These are phyloP conservation scores for Halcyon chelicuti DNA, from an alignment of 2,797 vertebrate genomes.

Conservation along the genomic window DNA sequence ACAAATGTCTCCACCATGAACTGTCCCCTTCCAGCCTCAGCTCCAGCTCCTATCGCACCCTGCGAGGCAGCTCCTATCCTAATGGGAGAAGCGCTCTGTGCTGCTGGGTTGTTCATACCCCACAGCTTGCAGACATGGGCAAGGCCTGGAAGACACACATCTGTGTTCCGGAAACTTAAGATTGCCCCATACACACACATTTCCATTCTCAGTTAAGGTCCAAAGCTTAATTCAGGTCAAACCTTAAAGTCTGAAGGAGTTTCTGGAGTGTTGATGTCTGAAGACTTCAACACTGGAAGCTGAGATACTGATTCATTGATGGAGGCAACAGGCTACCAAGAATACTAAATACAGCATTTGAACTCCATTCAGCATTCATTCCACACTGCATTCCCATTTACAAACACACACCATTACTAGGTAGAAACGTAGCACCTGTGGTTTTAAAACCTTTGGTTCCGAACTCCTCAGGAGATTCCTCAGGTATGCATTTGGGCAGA, in stretches of 20 bases:
- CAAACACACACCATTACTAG: not conserved
- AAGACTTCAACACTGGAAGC: not conserved
- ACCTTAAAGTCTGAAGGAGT: not conserved
- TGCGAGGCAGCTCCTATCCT: not conserved
- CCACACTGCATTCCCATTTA: not conserved
- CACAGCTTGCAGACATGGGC: not conserved
- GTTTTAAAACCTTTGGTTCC: not conserved
- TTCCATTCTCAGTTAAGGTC: not conserved
- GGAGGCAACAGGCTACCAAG: not conserved
- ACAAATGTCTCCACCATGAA: not conserved
- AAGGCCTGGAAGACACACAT: not conserved
- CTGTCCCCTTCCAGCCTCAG: not conserved
- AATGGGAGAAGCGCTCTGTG: rapidly evolving
- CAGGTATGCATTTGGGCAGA: not conserved
- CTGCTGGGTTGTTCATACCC: not conserved
- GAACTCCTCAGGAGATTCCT: not conserved
- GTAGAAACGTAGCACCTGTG: not conserved
- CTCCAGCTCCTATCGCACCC: not conserved
- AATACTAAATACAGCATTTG: not conserved
- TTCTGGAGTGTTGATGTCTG: not conserved
- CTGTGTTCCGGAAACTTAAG: rapidly evolving
- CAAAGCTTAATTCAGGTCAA: not conserved
- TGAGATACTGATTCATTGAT: not conserved
- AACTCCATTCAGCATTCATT: not conserved
- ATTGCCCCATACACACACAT: not conserved